Evolutionary conservation across 1,140 invertebrate genomes (phyloP).

Genomic region (Drosophila pandora): DNA sequence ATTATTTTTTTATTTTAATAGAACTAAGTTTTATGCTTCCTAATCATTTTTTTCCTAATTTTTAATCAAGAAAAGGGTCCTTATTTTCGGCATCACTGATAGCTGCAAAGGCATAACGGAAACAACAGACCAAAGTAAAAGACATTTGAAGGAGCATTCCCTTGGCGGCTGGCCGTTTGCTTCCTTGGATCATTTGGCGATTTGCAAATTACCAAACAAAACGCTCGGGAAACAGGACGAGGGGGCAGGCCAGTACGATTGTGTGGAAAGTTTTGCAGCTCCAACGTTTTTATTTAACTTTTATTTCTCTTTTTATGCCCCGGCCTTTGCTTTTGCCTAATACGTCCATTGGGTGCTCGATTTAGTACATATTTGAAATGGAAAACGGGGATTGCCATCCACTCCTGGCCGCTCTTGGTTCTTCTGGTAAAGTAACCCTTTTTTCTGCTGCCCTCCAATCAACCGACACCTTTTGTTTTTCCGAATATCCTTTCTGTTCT

Average conservation of each 20-base stretch:
- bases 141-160: slow-evolving; percentile 38
- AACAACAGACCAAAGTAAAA: slow-evolving; percentile 22
- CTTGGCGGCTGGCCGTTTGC: slow-evolving; percentile 31
- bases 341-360: slow-evolving; percentile 61
- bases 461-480: slow-evolving; percentile 36
- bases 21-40: background rate
- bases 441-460: slow-evolving; percentile 22
- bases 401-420: slow-evolving; percentile 15
- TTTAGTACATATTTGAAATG: slow-evolving; percentile 34
- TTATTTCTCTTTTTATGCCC: slow-evolving; percentile 67
- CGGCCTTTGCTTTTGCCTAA: slow-evolving; percentile 44
- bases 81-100: slow-evolving; percentile 18
- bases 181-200: slow-evolving; percentile 60
- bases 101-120: background rate
- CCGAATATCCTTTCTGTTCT: slow-evolving; percentile 16
- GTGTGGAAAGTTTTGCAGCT: slow-evolving; percentile 52
- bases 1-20: too few species aligned
- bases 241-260: slow-evolving; percentile 32
- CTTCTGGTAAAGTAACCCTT: slow-evolving; percentile 26
- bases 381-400: background rate
- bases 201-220: slow-evolving; percentile 67
- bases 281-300: slow-evolving; percentile 74
- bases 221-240: slow-evolving; percentile 10
- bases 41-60: background rate
- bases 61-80: background rate